These are phyloP conservation scores for Brachyrhaphis roseni DNA, from an alignment of 2,797 vertebrate genomes.

Conservation along the genomic window DNA sequence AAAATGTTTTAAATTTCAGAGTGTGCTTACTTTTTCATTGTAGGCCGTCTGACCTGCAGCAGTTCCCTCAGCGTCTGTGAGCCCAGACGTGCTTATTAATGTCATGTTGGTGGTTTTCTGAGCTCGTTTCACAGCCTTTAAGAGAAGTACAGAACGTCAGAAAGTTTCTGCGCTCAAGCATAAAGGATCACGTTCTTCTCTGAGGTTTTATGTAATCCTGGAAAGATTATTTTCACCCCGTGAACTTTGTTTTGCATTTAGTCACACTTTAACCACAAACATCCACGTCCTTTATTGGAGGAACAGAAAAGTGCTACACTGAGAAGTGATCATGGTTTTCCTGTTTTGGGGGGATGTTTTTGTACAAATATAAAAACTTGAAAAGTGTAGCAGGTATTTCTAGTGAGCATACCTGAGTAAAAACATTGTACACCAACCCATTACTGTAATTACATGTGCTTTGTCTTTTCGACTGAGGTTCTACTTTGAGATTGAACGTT, in stretches of 20 bases:
- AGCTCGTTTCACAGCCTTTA: slow-evolving; percentile 64
- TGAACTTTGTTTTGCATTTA: neutral
- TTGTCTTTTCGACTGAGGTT: neutral
- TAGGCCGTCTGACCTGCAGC: slow-evolving; percentile 14
- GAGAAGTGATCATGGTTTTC: neutral
- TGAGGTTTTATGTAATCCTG: neutral
- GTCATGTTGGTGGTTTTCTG: slow-evolving; percentile 40
- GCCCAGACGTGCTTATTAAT: slow-evolving; percentile 14
- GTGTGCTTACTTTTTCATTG: slow-evolving; percentile 30
- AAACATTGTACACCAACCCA: neutral
- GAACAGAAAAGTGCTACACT: neutral
- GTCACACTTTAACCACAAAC: neutral
- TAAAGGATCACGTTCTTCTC: neutral
- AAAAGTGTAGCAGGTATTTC: neutral
- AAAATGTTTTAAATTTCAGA: neutral
- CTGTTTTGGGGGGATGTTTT: neutral
- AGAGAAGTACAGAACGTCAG: slow-evolving; percentile 8
- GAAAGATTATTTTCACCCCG: neutral
- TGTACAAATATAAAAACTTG: neutral
- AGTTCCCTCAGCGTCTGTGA: slow-evolving; percentile 2
- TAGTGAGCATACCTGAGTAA: neutral
- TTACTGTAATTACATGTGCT: neutral
- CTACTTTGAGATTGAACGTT: neutral
- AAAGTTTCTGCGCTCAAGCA: neutral
- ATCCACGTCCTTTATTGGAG: neutral